Conservation (phyloP, 2,888 invertebrate species). For the Anoplius nigerrimus region DNA sequence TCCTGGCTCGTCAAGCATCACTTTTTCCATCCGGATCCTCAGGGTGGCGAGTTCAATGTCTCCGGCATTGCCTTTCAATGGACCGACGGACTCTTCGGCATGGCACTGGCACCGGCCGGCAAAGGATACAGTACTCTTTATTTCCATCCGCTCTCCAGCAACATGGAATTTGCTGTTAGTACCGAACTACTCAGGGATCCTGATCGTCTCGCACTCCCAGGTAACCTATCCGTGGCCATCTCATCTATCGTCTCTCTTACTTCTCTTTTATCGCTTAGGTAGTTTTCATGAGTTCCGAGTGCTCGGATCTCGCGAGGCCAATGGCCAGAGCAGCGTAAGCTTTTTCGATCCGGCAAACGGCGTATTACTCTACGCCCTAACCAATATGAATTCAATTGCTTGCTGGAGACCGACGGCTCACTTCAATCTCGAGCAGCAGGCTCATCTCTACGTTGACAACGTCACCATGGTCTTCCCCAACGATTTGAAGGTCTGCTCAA, state of each 20-base stretch:
- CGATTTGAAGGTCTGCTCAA: constrained; percentile 83
- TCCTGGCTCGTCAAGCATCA: constrained; percentile 87
- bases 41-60: constrained; percentile 83
- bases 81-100: constrained; percentile 87
- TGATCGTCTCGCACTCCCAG: constrained; percentile 74
- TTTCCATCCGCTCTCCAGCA: constrained; percentile 88
- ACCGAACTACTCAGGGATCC: constrained; percentile 80
- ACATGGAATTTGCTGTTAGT: constrained; percentile 85
- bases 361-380: constrained; percentile 84
- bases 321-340: constrained; percentile 84
- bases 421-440: constrained; percentile 83
- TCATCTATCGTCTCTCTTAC: neutral
- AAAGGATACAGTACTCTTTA: constrained; percentile 84
- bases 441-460: constrained; percentile 83
- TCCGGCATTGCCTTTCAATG: constrained; percentile 84
- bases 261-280: constrained; percentile 45
- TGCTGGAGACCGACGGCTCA: constrained; percentile 86
- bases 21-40: constrained; percentile 83
- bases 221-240: constrained; percentile 32
- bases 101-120: constrained; percentile 81
- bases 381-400: constrained; percentile 85
- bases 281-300: constrained; percentile 82
- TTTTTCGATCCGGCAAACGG: constrained; percentile 84
- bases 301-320: constrained; percentile 83
- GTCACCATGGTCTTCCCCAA: constrained; percentile 86